These are phyloP conservation scores for Herminia tarsipennalis DNA, from an alignment of 2,888 invertebrate species.

Conservation along the genomic window DNA sequence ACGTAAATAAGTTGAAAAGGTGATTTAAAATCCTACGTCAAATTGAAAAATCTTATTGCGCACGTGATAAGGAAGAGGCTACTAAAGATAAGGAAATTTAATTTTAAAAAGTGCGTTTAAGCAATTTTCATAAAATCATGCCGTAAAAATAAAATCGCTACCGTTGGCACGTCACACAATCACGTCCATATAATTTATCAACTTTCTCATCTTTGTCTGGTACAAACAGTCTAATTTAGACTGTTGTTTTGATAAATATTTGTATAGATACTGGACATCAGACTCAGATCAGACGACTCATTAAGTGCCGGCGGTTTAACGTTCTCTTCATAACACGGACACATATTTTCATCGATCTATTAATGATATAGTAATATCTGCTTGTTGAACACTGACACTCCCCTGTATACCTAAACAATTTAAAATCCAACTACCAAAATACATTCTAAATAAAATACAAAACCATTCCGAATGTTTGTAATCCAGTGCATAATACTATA, in stretches of 20 bases:
- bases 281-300: too few species aligned
- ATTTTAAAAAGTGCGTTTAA: slow-evolving; percentile 57
- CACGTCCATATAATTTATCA: slow-evolving; percentile 29
- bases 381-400: too few species aligned
- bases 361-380: too few species aligned
- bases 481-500: too few species aligned
- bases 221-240: too few species aligned
- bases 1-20: not conserved
- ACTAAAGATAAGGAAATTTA: slow-evolving; percentile 56
- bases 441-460: too few species aligned
- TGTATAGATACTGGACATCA: slow-evolving; percentile 1
- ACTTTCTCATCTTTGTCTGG: too few species aligned
- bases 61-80: slow-evolving; percentile 44
- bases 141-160: slow-evolving; percentile 42
- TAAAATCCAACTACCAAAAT: too few species aligned
- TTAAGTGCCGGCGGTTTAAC: not conserved
- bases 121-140: slow-evolving; percentile 51
- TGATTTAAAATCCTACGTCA: slow-evolving; percentile 24
- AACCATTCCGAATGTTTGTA: not conserved
- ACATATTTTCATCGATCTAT: too few species aligned
- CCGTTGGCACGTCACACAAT: slow-evolving; percentile 29
- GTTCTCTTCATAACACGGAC: too few species aligned
- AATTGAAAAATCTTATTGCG: slow-evolving; percentile 35
- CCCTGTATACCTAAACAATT: too few species aligned
- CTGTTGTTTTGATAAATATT: slow-evolving; percentile 5